Conservation (phyloP, 1,140 invertebrate species). For the Polyergus mexicanus region DNA sequence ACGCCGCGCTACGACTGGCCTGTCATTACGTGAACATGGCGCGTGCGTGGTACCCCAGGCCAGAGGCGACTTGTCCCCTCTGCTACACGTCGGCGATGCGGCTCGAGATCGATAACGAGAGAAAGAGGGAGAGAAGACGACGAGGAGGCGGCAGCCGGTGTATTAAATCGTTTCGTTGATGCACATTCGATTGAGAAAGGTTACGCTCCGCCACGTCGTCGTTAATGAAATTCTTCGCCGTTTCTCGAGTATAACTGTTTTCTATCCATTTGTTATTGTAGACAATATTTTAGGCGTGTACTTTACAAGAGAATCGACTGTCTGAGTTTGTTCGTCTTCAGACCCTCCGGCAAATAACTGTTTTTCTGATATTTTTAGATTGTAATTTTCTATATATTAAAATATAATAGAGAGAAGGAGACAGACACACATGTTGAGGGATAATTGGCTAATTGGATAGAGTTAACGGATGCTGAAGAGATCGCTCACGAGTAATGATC, state of each 20-base stretch:
- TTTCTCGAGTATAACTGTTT: conserved; percentile 10
- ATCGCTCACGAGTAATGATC: too few relatives aligned
- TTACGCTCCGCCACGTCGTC: conserved; percentile 61
- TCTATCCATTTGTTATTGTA: not conserved
- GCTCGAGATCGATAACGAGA: conserved; percentile 72
- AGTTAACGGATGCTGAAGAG: not conserved
- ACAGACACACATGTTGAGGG: not conserved
- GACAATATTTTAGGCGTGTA: not conserved
- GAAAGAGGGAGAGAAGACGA: not conserved
- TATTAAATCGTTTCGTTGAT: conserved; percentile 74
- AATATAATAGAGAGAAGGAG: not conserved
- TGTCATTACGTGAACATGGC: conserved; percentile 69
- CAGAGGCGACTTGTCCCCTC: conserved; percentile 48
- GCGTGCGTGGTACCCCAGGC: conserved; percentile 68
- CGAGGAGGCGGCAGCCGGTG: conserved; percentile 20
- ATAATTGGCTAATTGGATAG: not conserved
- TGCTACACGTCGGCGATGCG: conserved; percentile 40
- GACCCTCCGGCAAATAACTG: not conserved
- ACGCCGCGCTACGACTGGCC: conserved; percentile 38
- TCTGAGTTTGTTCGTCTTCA: not conserved
- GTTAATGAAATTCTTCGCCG: conserved; percentile 49
- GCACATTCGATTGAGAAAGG: conserved; percentile 68
- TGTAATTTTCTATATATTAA: not conserved
- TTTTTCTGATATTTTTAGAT: not conserved
- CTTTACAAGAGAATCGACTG: not conserved